Percentiles rank a stretch among this genome's conserved stretches.
Conservation (phyloP, 2,888 invertebrate genomes). For the Galeruca laticollis region DNA sequence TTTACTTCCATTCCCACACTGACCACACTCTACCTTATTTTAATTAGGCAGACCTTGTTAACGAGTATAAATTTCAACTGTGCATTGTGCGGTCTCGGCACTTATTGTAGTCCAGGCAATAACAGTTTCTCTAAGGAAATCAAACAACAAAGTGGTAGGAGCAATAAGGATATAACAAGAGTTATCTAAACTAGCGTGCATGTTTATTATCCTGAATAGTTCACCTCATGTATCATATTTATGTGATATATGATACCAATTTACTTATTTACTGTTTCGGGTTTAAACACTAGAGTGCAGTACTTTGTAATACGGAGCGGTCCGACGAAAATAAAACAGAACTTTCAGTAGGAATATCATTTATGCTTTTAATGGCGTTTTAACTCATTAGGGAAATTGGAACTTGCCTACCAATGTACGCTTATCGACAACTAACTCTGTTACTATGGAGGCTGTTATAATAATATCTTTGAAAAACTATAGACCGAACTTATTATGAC, state of each 20-base stretch:
- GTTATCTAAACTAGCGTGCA: constrained; percentile 9
- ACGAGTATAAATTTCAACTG: constrained; percentile 19
- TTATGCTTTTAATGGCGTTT: no score
- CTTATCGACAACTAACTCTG: no score
- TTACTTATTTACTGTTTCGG: background rate
- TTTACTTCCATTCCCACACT: background rate
- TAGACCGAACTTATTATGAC: no score
- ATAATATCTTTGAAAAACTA: no score
- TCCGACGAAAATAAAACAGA: background rate
- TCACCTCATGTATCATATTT: background rate
- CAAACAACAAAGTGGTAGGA: constrained; percentile 16
- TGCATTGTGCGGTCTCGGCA: constrained; percentile 26
- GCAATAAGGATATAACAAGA: constrained; percentile 12
- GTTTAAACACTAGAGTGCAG: background rate
- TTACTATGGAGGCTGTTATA: no score
- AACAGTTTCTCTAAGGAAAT: constrained; percentile 29
- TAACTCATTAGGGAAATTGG: no score
- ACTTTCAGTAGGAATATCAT: no score
- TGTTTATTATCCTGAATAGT: constrained; percentile 12
- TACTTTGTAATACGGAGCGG: background rate
- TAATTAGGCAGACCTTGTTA: constrained; percentile 28
- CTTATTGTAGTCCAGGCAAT: constrained; percentile 24
- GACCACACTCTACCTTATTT: constrained; percentile 13
- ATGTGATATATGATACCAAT: constrained; percentile 1
- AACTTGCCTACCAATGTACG: no score